These are phyloP conservation scores for Pteropus alecto DNA, from an alignment of 2,113 vertebrate species.

Conservation along the genomic window DNA sequence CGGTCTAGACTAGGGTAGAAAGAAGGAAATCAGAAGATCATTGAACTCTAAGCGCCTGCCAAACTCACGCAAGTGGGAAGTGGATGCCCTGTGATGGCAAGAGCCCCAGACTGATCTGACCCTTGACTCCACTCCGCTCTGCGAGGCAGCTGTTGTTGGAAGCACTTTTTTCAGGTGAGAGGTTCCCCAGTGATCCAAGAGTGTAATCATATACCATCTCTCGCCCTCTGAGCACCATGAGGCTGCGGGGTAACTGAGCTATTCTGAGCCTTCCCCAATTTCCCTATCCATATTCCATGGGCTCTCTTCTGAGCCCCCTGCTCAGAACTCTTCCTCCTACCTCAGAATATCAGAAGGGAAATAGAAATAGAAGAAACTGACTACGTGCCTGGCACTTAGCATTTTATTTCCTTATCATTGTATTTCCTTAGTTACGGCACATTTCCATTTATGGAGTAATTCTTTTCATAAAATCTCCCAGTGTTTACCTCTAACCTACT, in stretches of 20 bases:
- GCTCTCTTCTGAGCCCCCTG: background rate
- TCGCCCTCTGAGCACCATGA: slow-evolving; percentile 1
- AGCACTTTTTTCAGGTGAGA: slow-evolving; percentile 1
- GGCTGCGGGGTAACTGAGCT: slow-evolving; percentile 54
- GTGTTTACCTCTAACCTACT: slow-evolving; percentile 54
- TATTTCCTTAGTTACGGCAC: slow-evolving; percentile 62
- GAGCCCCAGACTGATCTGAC: background rate
- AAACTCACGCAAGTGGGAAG: background rate
- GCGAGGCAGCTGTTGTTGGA: background rate
- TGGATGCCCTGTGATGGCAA: background rate
- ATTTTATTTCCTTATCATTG: slow-evolving; percentile 42
- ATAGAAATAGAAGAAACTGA: background rate
- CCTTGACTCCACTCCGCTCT: background rate
- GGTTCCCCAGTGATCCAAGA: background rate
- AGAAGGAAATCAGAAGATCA: background rate
- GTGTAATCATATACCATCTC: slow-evolving; percentile 30
- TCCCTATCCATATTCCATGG: background rate
- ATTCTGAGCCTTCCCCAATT: slow-evolving; percentile 26
- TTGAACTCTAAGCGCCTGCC: background rate
- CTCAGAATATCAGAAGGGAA: background rate
- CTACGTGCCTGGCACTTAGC: background rate
- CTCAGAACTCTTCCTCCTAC: background rate
- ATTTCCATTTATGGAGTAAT: slow-evolving; percentile 58
- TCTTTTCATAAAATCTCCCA: slow-evolving; percentile 40
- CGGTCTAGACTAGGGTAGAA: background rate